Conservation (phyloP, 2,888 invertebrate genomes). For the Scaptomyza tumidula region DNA sequence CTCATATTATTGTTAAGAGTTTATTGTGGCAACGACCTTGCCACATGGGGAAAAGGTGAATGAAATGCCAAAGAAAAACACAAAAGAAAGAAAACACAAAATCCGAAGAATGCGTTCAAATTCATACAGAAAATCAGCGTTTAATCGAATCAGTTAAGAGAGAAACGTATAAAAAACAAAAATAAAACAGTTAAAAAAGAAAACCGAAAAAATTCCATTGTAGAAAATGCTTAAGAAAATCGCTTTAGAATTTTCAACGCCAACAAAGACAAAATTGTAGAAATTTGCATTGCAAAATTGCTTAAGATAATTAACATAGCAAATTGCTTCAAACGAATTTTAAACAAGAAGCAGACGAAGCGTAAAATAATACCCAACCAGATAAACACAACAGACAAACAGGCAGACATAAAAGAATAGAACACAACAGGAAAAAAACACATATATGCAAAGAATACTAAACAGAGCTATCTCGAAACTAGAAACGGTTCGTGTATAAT, state of each 20-base stretch:
- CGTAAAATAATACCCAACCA: conserved; percentile 41
- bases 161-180: conserved; percentile 1
- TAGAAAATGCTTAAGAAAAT: conserved; percentile 21
- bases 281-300: conserved; percentile 53
- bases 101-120: conserved; percentile 8
- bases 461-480: conserved; percentile 10
- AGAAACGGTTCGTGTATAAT: neutral
- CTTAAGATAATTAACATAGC: conserved; percentile 48
- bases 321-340: conserved; percentile 45
- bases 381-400: too few species aligned
- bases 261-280: neutral
- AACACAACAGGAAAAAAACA: neutral
- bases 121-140: conserved; percentile 2
- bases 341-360: conserved; percentile 41
- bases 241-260: conserved; percentile 13
- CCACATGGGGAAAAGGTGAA: conserved; percentile 20
- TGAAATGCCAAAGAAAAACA: conserved; percentile 30
- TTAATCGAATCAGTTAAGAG: conserved; percentile 22
- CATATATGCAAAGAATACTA: conserved; percentile 5
- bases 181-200: conserved; percentile 22
- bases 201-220: conserved; percentile 22
- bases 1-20: conserved; percentile 23
- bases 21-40: conserved; percentile 53
- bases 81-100: conserved; percentile 6
- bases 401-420: neutral